phyloP scores from a whole-genome alignment of 2,888 invertebrate genomes.

The Pandemis corylana region DNA sequence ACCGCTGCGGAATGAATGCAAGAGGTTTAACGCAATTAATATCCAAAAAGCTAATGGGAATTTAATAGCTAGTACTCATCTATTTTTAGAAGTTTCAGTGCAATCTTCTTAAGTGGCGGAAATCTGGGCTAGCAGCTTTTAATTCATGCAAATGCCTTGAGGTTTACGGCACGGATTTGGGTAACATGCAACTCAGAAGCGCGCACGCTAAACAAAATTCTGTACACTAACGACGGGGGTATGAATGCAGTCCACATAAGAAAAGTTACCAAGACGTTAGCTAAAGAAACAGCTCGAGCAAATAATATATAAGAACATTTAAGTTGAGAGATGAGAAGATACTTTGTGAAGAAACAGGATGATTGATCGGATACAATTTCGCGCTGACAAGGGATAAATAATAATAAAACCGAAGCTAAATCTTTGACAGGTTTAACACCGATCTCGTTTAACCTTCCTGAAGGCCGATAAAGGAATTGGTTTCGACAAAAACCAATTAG shows the following conservation, averaged over 20 bases:
- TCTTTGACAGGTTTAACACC: conserved; percentile 30
- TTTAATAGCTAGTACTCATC: conserved; percentile 15
- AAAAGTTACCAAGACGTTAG: conserved; percentile 6
- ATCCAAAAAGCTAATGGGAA: conserved; percentile 21
- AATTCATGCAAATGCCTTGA: conserved; percentile 43
- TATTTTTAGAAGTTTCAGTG: conserved; percentile 31
- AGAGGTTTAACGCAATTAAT: conserved; percentile 23
- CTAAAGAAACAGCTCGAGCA: neutral
- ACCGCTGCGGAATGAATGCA: conserved; percentile 14
- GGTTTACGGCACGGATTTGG: conserved; percentile 32
- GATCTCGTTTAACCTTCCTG: conserved; percentile 14
- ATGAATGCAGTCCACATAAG: conserved; percentile 10
- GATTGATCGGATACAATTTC: conserved; percentile 15
- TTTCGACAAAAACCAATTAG: conserved; percentile 35
- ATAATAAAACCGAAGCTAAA: conserved; percentile 12
- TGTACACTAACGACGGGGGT: conserved; percentile 5
- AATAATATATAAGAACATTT: neutral
- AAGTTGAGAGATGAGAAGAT: conserved; percentile 9
- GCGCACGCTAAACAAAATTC: conserved; percentile 28
- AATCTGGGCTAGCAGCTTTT: conserved; percentile 36
- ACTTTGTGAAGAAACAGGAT: neutral
- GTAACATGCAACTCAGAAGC: conserved; percentile 30
- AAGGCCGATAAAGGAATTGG: conserved; percentile 21
- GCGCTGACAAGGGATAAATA: conserved; percentile 23
- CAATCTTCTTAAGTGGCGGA: conserved; percentile 39